Base-by-base conservation (phyloP, 2,888 invertebrate species). In the Spicauda simplicius region DNA sequence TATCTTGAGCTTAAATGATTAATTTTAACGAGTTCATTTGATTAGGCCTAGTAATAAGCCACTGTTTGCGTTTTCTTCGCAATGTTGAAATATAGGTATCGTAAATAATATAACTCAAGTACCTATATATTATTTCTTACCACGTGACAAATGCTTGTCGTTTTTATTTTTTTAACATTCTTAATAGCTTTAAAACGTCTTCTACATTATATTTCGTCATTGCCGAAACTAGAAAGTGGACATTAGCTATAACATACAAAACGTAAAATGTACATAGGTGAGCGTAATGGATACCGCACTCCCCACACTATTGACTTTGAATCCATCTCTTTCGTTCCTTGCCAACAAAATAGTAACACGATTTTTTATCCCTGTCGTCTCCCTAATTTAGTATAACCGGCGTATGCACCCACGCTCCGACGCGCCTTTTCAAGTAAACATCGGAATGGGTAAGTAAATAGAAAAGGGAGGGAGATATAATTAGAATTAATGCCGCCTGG, bases 371-470 rank as follows among this genome's bases (percentile, higher is more conserved):
- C 86, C 89, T 82, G 75, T 91, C 91, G 82, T 71, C 81, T 86
- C 88, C 90, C 91, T 84, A 91, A 91, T 90, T 88, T 89, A 89
- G 89, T 87, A 71, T 67, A 63, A 80, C 78, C 80, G 81, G 83
- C 66, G 72, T 70, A 74, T 73, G 81, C 90, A 88, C 92, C 92
- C 91, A 91, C 90, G 89, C 87, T 85, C 81, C 76, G 85, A 79
- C 86, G 85, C 88, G 91, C 87, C 90, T 90, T 88, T 88, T 86
- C 81, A 85, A 85, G 90, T 91, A 91, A 92, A 93, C 90, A 93
- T 81, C 80, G 86, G 85, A 87, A 90, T 90, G 85, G 80, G 83
- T 84, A 76, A 74, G 83, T 80, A 91, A 91, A 92, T 91, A 92
- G 87, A 86, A 87, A 86, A 87, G 87, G 86, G 86, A 87, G 88